Evolutionary conservation across 2,113 vertebrate genomes (phyloP).

Genomic region (Esox niger): DNA sequence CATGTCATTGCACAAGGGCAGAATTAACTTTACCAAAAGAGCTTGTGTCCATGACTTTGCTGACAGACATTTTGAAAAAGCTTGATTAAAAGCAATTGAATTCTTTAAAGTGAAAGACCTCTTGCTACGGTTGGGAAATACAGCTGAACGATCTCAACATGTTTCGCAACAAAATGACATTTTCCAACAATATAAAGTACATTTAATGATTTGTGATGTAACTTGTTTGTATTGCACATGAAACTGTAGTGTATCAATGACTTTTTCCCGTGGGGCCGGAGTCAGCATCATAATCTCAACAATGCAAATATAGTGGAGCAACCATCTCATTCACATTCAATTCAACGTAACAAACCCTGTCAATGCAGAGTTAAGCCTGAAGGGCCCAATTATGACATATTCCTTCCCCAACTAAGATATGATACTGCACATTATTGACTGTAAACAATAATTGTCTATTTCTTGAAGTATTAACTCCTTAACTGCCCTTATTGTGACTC

Average conservation of each 20-base stretch:
- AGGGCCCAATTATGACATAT: neutral
- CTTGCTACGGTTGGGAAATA: constrained; percentile 9
- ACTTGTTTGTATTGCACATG: constrained; percentile 67
- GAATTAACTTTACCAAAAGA: constrained; percentile 74
- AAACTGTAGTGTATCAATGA: constrained; percentile 51
- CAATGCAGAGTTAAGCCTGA: neutral
- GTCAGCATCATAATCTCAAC: neutral
- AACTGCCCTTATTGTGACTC: neutral
- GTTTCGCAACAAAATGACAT: neutral
- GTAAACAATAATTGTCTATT: neutral
- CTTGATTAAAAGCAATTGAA: constrained; percentile 6
- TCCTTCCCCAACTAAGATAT: neutral
- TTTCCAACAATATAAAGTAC: neutral
- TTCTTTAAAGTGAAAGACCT: neutral
- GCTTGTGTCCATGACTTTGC: constrained; percentile 27
- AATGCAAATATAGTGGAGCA: neutral
- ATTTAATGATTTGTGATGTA: constrained; percentile 9
- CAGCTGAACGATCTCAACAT: constrained; percentile 1
- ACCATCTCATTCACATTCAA: neutral
- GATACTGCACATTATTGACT: neutral
- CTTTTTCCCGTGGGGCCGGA: neutral
- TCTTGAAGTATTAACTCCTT: neutral
- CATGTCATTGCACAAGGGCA: constrained; percentile 61
- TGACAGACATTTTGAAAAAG: neutral
- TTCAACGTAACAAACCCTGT: neutral